phyloP scores from a whole-genome alignment of 2,113 vertebrate species.

The Eolophus roseicapilla region DNA sequence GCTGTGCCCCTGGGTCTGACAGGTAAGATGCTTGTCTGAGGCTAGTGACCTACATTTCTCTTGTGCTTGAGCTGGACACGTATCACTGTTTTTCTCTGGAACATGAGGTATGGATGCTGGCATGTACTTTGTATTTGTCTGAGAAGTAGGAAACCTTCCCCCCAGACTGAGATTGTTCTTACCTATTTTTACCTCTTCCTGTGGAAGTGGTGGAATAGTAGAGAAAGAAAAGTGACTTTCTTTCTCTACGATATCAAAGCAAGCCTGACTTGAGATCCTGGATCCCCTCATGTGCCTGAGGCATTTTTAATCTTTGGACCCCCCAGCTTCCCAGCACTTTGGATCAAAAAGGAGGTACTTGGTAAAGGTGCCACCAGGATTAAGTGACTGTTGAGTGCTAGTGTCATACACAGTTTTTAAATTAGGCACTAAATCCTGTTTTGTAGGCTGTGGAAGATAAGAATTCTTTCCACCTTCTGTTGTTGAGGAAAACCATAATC shows the following conservation, averaged over 20 bases:
- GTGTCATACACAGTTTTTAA: background rate
- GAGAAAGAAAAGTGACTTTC: background rate
- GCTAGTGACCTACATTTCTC: background rate
- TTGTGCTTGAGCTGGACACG: background rate
- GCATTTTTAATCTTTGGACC: background rate
- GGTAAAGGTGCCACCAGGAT: background rate
- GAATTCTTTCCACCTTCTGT: background rate
- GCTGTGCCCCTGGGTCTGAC: background rate
- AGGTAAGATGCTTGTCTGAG: background rate
- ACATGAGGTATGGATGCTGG: background rate
- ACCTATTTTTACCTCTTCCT: background rate
- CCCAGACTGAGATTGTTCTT: background rate
- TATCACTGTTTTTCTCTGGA: background rate
- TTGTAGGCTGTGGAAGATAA: background rate
- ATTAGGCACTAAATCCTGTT: background rate
- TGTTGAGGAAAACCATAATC: background rate
- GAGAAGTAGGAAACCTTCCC: background rate
- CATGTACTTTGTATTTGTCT: background rate
- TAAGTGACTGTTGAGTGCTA: background rate
- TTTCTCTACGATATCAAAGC: background rate
- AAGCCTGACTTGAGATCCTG: background rate
- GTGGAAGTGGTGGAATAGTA: background rate
- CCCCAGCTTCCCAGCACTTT: background rate
- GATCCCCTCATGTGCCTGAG: background rate
- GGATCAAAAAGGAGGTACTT: background rate